Evolutionary conservation across 2,113 vertebrate genomes (phyloP).

Genomic region (Cephalopholis sonnerati): DNA sequence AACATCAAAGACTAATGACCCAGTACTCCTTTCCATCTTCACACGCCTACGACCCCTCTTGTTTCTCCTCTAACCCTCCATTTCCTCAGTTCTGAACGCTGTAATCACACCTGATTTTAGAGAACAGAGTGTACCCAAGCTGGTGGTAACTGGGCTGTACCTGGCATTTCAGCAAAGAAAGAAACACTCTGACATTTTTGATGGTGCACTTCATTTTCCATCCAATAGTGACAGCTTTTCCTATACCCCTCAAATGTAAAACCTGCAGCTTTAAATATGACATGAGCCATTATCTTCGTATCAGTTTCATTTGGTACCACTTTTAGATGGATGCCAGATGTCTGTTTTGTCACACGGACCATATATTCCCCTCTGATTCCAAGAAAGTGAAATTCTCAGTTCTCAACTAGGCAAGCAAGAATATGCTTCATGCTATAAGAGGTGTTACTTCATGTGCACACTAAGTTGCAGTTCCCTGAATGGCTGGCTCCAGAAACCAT

Average conservation of each 20-base stretch:
- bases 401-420: neutral
- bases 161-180: conserved; percentile 76
- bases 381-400: neutral
- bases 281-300: neutral
- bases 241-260: neutral
- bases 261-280: neutral
- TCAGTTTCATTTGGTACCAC: neutral
- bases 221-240: neutral
- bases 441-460: neutral
- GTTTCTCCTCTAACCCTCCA: conserved; percentile 35
- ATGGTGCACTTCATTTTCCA: conserved; percentile 31
- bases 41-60: conserved; percentile 33
- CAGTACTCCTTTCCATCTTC: conserved; percentile 24
- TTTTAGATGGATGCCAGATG: neutral
- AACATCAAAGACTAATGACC: conserved; percentile 46
- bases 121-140: conserved; percentile 81
- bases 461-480: too few relatives aligned
- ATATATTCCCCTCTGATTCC: neutral
- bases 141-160: conserved; percentile 74
- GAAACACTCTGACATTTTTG: conserved; percentile 64
- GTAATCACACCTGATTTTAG: conserved; percentile 67
- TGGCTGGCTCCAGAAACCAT: too few relatives aligned
- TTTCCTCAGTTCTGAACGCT: conserved; percentile 50
- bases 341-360: neutral
- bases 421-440: neutral